These are phyloP conservation scores for Propsilocerus akamusi DNA, from an alignment of 1,140 invertebrate species.

Conservation along the genomic window DNA sequence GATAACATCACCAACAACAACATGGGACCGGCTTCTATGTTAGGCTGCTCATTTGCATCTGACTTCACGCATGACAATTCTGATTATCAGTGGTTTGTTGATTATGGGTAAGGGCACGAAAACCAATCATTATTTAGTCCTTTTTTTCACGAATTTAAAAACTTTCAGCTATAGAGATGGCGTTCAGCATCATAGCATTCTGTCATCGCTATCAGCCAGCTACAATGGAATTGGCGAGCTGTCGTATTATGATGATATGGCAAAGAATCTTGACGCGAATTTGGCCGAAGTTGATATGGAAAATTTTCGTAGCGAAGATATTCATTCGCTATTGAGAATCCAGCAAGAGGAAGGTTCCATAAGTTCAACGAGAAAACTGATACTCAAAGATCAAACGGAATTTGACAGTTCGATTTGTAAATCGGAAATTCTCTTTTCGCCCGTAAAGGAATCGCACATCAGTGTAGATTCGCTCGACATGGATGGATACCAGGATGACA, in stretches of 20 bases:
- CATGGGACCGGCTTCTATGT: constrained; percentile 15
- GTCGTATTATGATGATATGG: constrained; percentile 63
- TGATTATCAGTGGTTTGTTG: constrained; percentile 76
- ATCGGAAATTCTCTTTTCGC: constrained; percentile 75
- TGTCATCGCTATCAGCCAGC: constrained; percentile 59
- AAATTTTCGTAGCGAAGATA: constrained; percentile 78
- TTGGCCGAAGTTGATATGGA: constrained; percentile 90
- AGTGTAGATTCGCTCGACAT: constrained; percentile 81
- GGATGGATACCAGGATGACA: constrained; percentile 49
- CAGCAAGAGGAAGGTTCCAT: constrained; percentile 25
- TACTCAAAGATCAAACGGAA: constrained; percentile 10
- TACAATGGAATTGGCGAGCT: constrained; percentile 53
- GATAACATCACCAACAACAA: neutral
- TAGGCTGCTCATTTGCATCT: constrained; percentile 23
- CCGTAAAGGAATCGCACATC: constrained; percentile 74
- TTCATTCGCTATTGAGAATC: constrained; percentile 58
- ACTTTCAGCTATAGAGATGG: constrained; percentile 58
- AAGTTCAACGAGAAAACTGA: constrained; percentile 25
- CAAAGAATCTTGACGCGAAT: constrained; percentile 77
- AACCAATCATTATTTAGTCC: neutral
- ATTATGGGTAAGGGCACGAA: constrained; percentile 47
- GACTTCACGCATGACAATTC: constrained; percentile 77
- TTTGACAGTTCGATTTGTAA: constrained; percentile 56
- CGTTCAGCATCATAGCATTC: constrained; percentile 55
- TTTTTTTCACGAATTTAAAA: constrained; percentile 11